phyloP scores from a whole-genome alignment of 2,888 invertebrate species.

The Amphipyra tragopoginis region DNA sequence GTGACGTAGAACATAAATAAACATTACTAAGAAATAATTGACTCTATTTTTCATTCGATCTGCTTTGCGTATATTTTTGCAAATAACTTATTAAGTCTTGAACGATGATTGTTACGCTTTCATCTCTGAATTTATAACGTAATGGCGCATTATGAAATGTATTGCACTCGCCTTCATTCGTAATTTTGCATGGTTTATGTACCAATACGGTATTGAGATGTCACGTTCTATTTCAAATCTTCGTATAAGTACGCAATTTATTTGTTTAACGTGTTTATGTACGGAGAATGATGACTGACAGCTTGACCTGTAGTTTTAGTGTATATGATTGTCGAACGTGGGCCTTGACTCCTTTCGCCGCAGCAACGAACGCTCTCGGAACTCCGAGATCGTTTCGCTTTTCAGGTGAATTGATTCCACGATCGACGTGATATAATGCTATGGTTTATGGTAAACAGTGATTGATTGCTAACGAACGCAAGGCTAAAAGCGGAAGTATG shows the following conservation, averaged over 20 bases:
- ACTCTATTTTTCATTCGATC: conserved; percentile 39
- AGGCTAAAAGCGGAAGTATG: conserved; percentile 5
- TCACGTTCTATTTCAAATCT: not conserved
- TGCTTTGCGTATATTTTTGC: conserved; percentile 35
- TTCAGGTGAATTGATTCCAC: not conserved
- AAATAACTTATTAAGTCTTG: conserved; percentile 43
- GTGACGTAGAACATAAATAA: conserved; percentile 22
- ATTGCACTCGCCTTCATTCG: conserved; percentile 26
- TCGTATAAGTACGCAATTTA: conserved; percentile 6
- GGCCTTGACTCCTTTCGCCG: not conserved
- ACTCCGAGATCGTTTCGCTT: conserved; percentile 5
- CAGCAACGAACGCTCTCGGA: conserved; percentile 1
- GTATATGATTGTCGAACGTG: not conserved
- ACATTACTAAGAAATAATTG: conserved; percentile 29
- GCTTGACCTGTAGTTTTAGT: conserved; percentile 2
- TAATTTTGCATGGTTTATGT: conserved; percentile 42
- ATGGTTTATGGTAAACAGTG: conserved; percentile 3
- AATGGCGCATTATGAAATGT: conserved; percentile 45
- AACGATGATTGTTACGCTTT: conserved; percentile 39
- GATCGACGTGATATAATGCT: not conserved
- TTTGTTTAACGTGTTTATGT: conserved; percentile 21
- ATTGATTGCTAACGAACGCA: conserved; percentile 24
- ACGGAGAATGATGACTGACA: not conserved
- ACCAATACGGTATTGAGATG: conserved; percentile 30
- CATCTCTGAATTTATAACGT: conserved; percentile 46